Evolutionary conservation across 2,888 invertebrate species (phyloP).

Genomic region (Pollenia amentaria): DNA sequence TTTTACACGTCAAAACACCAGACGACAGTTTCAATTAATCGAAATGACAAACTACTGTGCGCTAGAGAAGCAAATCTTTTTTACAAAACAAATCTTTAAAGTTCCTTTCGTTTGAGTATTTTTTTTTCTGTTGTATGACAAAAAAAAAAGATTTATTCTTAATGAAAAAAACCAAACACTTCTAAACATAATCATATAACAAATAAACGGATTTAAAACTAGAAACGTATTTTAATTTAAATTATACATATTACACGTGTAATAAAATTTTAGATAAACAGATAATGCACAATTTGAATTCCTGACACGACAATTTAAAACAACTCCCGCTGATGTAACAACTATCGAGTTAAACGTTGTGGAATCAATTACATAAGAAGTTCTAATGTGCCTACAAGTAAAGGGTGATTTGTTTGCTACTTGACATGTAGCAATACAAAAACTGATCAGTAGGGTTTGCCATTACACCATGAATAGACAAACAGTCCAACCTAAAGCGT

Average conservation of each 20-base stretch:
- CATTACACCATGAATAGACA: too few species aligned
- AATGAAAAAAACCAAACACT: too few species aligned
- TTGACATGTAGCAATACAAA: too few species aligned
- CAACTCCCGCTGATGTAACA: slow-evolving; percentile 12
- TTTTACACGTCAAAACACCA: slow-evolving; percentile 57
- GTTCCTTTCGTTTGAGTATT: too few species aligned
- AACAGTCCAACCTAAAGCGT: too few species aligned
- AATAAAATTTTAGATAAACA: slow-evolving; percentile 31
- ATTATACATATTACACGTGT: slow-evolving; percentile 31
- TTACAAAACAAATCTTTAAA: slow-evolving; percentile 1
- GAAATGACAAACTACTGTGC: slow-evolving; percentile 62
- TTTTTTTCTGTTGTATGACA: too few species aligned
- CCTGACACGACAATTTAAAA: slow-evolving; percentile 32
- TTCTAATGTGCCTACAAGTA: too few species aligned
- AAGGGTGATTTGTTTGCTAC: too few species aligned
- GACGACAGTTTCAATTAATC: slow-evolving; percentile 64
- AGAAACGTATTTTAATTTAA: slow-evolving; percentile 31
- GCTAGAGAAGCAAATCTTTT: slow-evolving; percentile 20
- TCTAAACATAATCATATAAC: not conserved
- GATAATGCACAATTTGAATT: slow-evolving; percentile 31
- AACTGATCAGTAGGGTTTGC: too few species aligned
- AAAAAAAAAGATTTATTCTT: too few species aligned
- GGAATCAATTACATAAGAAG: too few species aligned
- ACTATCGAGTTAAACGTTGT: too few species aligned
- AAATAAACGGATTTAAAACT: slow-evolving; percentile 28